Percentiles rank a stretch among this genome's conserved stretches.
These are phyloP conservation scores for Lydus trimaculatus DNA, from an alignment of 2,888 invertebrate species.

Conservation along the genomic window DNA sequence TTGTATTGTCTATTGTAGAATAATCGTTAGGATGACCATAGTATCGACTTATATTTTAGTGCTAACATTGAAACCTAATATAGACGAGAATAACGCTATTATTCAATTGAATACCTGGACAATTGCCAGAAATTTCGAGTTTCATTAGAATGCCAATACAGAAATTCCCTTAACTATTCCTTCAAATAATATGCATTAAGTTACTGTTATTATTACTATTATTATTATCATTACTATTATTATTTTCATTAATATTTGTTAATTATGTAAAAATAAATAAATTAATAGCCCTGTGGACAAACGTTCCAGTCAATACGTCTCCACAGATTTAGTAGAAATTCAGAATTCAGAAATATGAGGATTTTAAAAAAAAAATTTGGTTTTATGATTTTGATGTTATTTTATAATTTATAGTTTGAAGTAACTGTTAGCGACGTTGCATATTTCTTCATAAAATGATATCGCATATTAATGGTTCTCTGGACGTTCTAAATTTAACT, in stretches of 20 bases:
- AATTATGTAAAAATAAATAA: slow-evolving; percentile 7
- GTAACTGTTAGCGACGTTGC: slow-evolving; percentile 30
- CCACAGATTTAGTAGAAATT: slow-evolving; percentile 18
- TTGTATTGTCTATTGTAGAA: neutral
- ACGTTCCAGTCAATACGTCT: neutral
- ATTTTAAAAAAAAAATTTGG: slow-evolving; percentile 42
- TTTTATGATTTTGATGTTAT: slow-evolving; percentile 45
- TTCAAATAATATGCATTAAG: neutral
- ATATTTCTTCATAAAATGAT: slow-evolving; percentile 31
- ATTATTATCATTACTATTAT: neutral
- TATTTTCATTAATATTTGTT: slow-evolving; percentile 7
- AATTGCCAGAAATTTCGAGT: slow-evolving; percentile 36
- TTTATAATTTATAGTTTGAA: slow-evolving; percentile 39
- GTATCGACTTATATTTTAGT: slow-evolving; percentile 11
- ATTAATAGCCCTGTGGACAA: neutral
- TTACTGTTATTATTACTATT: too few species aligned
- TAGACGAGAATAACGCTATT: slow-evolving; percentile 42
- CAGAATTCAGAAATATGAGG: slow-evolving; percentile 38
- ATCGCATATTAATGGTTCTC: slow-evolving; percentile 28
- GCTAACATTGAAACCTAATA: slow-evolving; percentile 23
- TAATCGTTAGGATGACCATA: slow-evolving; percentile 21
- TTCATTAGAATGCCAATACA: slow-evolving; percentile 14
- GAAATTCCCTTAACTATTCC: neutral
- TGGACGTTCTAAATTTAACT: slow-evolving; percentile 20
- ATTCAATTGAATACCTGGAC: slow-evolving; percentile 47